Conservation (phyloP, 2,888 invertebrate species). For the Aspidapion aeneum region DNA sequence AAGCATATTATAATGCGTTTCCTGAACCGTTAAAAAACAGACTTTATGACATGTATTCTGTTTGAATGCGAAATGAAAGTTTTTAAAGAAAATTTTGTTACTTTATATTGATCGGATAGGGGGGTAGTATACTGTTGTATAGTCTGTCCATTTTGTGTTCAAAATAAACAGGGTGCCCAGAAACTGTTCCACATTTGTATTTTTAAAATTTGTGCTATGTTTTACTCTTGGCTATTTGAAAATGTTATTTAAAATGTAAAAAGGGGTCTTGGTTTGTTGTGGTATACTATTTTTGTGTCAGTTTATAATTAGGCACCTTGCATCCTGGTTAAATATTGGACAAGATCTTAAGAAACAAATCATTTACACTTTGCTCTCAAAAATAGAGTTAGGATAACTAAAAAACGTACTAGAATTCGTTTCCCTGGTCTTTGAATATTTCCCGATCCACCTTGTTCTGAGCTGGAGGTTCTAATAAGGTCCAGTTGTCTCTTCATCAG, state of each 20-base stretch:
- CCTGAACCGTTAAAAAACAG: constrained; percentile 89
- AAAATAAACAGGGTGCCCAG: too few relatives aligned
- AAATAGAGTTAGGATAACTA: constrained; percentile 93
- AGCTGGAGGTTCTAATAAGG: constrained; percentile 97
- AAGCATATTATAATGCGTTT: constrained; percentile 92
- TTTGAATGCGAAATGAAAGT: constrained; percentile 28
- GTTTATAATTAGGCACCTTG: constrained; percentile 94
- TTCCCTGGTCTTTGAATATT: constrained; percentile 88
- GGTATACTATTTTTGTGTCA: too few relatives aligned
- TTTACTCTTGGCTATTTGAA: too few relatives aligned
- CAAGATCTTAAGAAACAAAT: constrained; percentile 97
- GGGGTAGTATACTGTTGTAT: too few relatives aligned
- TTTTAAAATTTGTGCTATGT: too few relatives aligned
- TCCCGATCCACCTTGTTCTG: constrained; percentile 83
- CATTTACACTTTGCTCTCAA: constrained; percentile 88
- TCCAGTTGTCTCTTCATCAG: constrained; percentile 97
- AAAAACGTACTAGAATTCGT: constrained; percentile 93
- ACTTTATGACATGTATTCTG: constrained; percentile 59
- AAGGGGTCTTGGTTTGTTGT: too few relatives aligned
- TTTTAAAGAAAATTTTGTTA: too few relatives aligned
- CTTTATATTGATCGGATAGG: too few relatives aligned
- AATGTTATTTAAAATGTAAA: too few relatives aligned
- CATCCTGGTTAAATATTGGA: constrained; percentile 81
- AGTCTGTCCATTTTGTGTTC: too few relatives aligned
- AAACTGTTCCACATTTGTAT: too few relatives aligned